Base-by-base conservation (phyloP, 2,888 invertebrate genomes). In the Imbricaverruca yamaguchii region DNA sequence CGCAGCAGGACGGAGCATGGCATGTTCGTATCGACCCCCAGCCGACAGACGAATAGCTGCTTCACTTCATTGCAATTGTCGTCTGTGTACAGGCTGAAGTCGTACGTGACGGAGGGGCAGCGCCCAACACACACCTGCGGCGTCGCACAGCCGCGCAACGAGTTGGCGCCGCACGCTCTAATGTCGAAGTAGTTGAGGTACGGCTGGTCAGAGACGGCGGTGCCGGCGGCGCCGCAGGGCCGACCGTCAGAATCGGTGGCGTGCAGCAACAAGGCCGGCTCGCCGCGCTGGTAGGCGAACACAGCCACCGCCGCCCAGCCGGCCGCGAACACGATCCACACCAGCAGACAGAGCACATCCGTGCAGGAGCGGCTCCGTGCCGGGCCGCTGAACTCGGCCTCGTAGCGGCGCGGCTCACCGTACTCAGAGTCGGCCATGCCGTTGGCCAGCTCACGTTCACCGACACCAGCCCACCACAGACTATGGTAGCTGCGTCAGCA, bases 341-440 rank as follows among this genome's bases (percentile, higher is more conserved):
- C 86, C 61, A 94, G 86, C 56, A 96, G 90, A 89, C 96, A 98
- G 78, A 94, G 87, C 78, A 96, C 90, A 89, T 98, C 97, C 4
- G 97, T 98, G 87, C 97, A 98, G 61, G 93, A 94, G 85, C 96
- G 90, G 85, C 91, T 91, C 86, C 92, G 91, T 15, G 92, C 88
- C 0, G 95, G 96, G 25, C 95, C 96, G 84, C 59, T 59, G 15
- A 59, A 59, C 12, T 11, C 59, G 15, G 59, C 12, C 11, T 59
- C 59, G 15, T 59, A 59, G 59, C 15, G 59, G 11, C 59, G 59
- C 59, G 11, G 11, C 59, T 59, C 59, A 11, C 59, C 59, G 59
- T 13, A 59, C 1, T 59, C 59, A 39, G 39, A 39, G 39, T 39
- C 4, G 4, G 39, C 4, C 39, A 39, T 39, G 39, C 39, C 39